A percentile compares a stretch with the other conserved stretches of the same genome.
These are phyloP conservation scores for Eurois occulta DNA, from an alignment of 2,888 invertebrate species.

Conservation along the genomic window DNA sequence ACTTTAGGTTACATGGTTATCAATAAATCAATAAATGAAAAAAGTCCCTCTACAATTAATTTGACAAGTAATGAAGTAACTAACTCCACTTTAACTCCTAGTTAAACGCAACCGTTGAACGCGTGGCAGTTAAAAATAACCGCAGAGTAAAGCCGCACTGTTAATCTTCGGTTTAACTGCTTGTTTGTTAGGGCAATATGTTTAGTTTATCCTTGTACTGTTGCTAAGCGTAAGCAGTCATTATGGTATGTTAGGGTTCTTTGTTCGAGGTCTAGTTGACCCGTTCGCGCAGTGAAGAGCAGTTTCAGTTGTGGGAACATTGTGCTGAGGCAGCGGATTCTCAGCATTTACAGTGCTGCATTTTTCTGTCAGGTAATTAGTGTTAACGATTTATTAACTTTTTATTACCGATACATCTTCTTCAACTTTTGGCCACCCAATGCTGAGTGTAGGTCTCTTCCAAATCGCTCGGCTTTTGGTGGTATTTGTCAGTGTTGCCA, in stretches of 20 bases:
- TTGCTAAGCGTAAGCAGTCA: constrained; percentile 4
- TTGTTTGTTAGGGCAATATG: constrained; percentile 31
- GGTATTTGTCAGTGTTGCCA: background rate
- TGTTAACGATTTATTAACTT: too few relatives aligned
- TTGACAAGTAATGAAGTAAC: constrained; percentile 7
- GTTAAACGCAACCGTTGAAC: constrained; percentile 21
- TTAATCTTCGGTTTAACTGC: constrained; percentile 42
- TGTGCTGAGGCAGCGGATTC: background rate
- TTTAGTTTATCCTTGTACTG: constrained; percentile 43
- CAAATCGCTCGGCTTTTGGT: background rate
- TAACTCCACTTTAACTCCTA: constrained; percentile 6
- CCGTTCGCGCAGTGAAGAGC: background rate
- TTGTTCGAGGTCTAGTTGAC: constrained; percentile 13
- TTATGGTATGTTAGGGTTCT: constrained; percentile 1
- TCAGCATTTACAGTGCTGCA: background rate
- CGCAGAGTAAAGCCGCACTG: constrained; percentile 14
- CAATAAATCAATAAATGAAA: background rate
- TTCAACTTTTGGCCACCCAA: background rate
- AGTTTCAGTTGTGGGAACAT: background rate
- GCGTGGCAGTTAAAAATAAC: constrained; percentile 54
- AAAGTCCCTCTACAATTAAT: background rate
- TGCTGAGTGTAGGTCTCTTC: background rate
- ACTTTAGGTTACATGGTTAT: too few relatives aligned
- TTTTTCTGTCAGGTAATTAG: background rate
- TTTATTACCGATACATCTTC: background rate